Percentiles rank a stretch among this genome's conserved stretches.
Evolutionary conservation across 2,797 vertebrate species (phyloP).

Genomic region (Cyprinella venusta): DNA sequence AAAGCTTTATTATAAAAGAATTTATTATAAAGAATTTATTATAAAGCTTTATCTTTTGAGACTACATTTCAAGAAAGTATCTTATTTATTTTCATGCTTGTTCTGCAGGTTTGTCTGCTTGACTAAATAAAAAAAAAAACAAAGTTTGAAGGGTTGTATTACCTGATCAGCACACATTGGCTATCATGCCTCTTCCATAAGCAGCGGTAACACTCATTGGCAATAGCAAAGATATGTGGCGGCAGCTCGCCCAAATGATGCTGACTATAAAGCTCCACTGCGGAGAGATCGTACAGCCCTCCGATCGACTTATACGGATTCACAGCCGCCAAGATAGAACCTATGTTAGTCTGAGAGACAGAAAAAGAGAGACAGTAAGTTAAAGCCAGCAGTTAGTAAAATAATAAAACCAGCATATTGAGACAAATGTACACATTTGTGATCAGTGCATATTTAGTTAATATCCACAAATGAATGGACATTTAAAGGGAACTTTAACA

Average conservation of each 20-base stretch:
- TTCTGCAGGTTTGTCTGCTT: not conserved
- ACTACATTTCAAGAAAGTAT: not conserved
- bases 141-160: constrained; percentile 25
- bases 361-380: not conserved
- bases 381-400: not conserved
- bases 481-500: not conserved
- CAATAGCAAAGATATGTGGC: constrained; percentile 91
- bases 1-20: no score
- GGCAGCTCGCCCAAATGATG: constrained; percentile 91
- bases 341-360: constrained; percentile 87
- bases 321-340: constrained; percentile 91
- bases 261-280: constrained; percentile 87
- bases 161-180: constrained; percentile 95
- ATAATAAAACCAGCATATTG: not conserved
- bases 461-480: not conserved
- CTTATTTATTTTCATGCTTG: not conserved
- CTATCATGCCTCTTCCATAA: constrained; percentile 95
- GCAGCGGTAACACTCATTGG: constrained; percentile 94
- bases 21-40: no score
- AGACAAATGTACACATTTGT: constrained; percentile 1
- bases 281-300: constrained; percentile 84
- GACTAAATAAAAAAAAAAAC: not conserved
- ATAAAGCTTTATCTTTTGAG: no score
- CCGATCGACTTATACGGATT: constrained; percentile 90
- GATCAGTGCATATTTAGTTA: not conserved